Base-by-base conservation (phyloP, 2,888 invertebrate species). In the Acanthosoma haemorrhoidale region DNA sequence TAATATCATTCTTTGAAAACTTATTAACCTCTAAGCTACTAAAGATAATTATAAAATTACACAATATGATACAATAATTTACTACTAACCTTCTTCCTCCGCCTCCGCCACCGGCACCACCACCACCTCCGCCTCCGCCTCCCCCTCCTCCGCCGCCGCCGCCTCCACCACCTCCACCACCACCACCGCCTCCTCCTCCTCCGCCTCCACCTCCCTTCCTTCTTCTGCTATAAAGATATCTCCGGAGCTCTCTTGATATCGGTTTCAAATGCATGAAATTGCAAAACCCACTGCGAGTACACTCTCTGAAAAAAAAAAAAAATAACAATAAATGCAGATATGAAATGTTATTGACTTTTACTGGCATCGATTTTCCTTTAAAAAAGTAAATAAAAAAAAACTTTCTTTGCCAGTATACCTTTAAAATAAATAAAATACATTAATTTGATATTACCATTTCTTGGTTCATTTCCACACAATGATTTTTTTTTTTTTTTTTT, bases 221-320 rank as follows among this genome's bases (percentile, higher is more conserved):
- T 60, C 78, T 78, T 11, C 82, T 77, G 41, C 82, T 81, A 77
- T 83, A 83, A 41, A 86, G 78, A 77, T 85, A 93, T 82, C 96
- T 88, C 74, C 96, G 85, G 70, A 98, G 82, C 79, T 97, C 96
- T 73, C 96, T 85, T 0, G 97, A 97, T 77, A 99, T 98, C 11
- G 98, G 98, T 79, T 99, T 99, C 80, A 99, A 84, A 80, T 99
- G 99, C 99, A 99, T 99, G 82, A 99, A 99, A 83, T 99, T 99
- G 81, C 99, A 99, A 82, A 99, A 99, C 38, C 98, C 99, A 77
- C 96, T 96, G 70, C 98, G 87, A 0, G 96, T 97, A 80, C 99
- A 99, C 82, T 97, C 98, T 1, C 87, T 88, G 25, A 68, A 51
- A 15, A 51, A 51, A 68, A n/a, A 43, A 15, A 68, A 31, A 36